Evolutionary conservation across 2,888 invertebrate genomes (phyloP).

Genomic region (Volucella inanis): DNA sequence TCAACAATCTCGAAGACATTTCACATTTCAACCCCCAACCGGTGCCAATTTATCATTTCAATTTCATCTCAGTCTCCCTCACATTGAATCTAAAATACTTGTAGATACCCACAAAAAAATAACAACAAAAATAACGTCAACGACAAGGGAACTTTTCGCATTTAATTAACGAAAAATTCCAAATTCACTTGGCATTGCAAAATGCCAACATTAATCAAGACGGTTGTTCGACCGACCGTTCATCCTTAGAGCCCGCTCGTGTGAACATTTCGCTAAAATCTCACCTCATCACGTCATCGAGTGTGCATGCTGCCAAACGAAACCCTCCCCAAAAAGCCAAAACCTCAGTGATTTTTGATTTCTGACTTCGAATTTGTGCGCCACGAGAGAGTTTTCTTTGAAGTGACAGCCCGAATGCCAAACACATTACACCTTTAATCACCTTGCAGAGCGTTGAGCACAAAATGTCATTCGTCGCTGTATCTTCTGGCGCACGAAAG

Average conservation of each 20-base stretch:
- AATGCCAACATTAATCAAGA: slow-evolving; percentile 74
- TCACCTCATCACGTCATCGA: slow-evolving; percentile 72
- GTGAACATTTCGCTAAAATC: slow-evolving; percentile 74
- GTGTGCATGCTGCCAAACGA: slow-evolving; percentile 67
- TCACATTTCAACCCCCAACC: slow-evolving; percentile 62
- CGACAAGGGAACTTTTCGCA: slow-evolving; percentile 53
- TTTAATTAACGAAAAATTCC: slow-evolving; percentile 71
- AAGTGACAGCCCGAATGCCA: slow-evolving; percentile 68
- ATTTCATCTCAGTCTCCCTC: slow-evolving; percentile 20
- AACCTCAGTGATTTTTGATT: slow-evolving; percentile 43
- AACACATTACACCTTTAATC: slow-evolving; percentile 74
- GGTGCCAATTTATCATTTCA: slow-evolving; percentile 67
- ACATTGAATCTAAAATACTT: slow-evolving; percentile 34
- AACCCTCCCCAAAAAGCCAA: slow-evolving; percentile 29
- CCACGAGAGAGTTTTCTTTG: slow-evolving; percentile 49
- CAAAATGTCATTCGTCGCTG: slow-evolving; percentile 28
- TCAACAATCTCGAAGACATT: slow-evolving; percentile 72
- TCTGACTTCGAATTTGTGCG: too few relatives aligned
- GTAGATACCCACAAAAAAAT: slow-evolving; percentile 12
- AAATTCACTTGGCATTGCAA: slow-evolving; percentile 68
- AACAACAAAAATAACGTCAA: slow-evolving; percentile 8
- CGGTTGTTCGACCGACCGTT: slow-evolving; percentile 53
- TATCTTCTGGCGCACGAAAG: slow-evolving; percentile 45
- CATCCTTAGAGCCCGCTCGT: slow-evolving; percentile 45
- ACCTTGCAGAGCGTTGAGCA: slow-evolving; percentile 61